Percentiles rank a stretch among this genome's conserved stretches.
Evolutionary conservation across 2,888 invertebrate genomes (phyloP).

Genomic region (Chrysotoxum bicinctum): DNA sequence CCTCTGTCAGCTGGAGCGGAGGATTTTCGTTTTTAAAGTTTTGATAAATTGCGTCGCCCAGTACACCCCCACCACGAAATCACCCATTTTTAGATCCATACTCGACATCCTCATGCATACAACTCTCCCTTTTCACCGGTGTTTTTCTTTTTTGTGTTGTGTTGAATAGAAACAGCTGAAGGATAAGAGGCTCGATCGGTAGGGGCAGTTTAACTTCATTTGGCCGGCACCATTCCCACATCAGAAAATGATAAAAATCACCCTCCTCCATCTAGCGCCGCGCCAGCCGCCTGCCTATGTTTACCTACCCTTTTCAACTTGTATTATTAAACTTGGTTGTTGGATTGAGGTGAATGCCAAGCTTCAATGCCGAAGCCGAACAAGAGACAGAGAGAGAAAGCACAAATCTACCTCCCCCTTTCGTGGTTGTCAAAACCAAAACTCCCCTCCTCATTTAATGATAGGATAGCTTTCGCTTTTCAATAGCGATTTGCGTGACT

Average conservation of each 20-base stretch:
- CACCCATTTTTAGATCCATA: slow-evolving; percentile 9
- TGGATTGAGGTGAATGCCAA: slow-evolving; percentile 69
- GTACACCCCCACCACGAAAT: neutral
- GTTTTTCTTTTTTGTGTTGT: slow-evolving; percentile 35
- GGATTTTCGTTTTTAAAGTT: slow-evolving; percentile 10
- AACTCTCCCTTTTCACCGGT: slow-evolving; percentile 71
- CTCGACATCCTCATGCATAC: slow-evolving; percentile 16
- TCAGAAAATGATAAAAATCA: neutral
- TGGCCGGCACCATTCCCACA: slow-evolving; percentile 17
- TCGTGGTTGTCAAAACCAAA: slow-evolving; percentile 28
- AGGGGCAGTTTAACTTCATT: slow-evolving; percentile 51
- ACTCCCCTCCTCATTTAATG: slow-evolving; percentile 12
- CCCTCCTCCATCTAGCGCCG: neutral
- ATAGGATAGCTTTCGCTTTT: slow-evolving; percentile 67
- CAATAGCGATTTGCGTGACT: slow-evolving; percentile 45
- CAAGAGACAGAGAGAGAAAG: slow-evolving; percentile 36
- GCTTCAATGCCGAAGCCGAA: slow-evolving; percentile 55
- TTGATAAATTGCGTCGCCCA: slow-evolving; percentile 28
- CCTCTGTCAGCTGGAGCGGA: slow-evolving; percentile 6
- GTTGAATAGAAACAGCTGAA: slow-evolving; percentile 57
- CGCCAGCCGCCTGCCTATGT: neutral
- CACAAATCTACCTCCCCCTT: slow-evolving; percentile 30
- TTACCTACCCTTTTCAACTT: slow-evolving; percentile 43
- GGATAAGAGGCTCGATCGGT: slow-evolving; percentile 10
- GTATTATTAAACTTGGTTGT: slow-evolving; percentile 58